Conservation (phyloP, 2,113 vertebrate genomes). For the Trinectes maculatus region DNA sequence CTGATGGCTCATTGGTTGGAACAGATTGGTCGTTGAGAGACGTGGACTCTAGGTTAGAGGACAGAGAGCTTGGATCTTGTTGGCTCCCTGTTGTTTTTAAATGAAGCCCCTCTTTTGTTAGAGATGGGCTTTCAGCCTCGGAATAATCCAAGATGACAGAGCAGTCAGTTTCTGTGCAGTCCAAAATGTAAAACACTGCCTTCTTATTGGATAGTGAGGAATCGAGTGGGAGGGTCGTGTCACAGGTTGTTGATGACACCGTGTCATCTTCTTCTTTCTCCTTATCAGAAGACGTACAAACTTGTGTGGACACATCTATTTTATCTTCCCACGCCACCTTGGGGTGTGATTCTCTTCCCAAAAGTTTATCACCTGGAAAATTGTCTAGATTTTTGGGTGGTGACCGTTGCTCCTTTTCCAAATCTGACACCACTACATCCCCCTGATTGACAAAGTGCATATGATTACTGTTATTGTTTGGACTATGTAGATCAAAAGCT, state of each 20-base stretch:
- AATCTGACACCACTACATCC: constrained; percentile 70
- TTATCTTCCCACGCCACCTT: constrained; percentile 47
- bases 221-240: constrained; percentile 80
- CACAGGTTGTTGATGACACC: constrained; percentile 80
- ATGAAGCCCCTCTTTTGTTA: constrained; percentile 64
- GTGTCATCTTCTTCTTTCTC: constrained; percentile 72
- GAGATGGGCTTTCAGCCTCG: constrained; percentile 79
- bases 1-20: constrained; percentile 62
- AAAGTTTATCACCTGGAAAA: constrained; percentile 47
- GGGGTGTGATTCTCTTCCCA: constrained; percentile 48
- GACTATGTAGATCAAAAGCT: constrained; percentile 80
- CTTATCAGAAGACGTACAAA: constrained; percentile 41
- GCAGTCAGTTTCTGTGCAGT: constrained; percentile 90
- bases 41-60: constrained; percentile 76
- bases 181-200: constrained; percentile 72
- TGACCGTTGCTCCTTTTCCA: constrained; percentile 67
- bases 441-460: constrained; percentile 67
- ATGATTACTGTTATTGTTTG: constrained; percentile 78
- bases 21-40: constrained; percentile 66
- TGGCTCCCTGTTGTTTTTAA: constrained; percentile 37
- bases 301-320: constrained; percentile 30
- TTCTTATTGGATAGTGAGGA: constrained; percentile 82
- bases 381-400: constrained; percentile 62
- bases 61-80: constrained; percentile 72
- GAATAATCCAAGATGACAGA: constrained; percentile 90